phyloP scores from a whole-genome alignment of 2,888 invertebrate species.

The Drosophila neonasuta region DNA sequence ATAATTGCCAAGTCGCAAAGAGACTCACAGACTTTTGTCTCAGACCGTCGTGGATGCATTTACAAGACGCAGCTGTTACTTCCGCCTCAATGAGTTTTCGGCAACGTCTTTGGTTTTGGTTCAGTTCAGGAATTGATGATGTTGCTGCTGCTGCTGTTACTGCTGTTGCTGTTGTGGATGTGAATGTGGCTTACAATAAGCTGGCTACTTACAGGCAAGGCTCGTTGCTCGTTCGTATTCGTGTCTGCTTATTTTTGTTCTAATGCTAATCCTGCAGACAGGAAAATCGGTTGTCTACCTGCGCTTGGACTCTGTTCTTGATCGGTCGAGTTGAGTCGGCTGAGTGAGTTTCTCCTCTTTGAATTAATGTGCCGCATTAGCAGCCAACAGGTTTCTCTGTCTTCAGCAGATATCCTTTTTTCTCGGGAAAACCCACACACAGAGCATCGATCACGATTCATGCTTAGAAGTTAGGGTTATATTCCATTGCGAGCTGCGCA shows the following conservation, averaged over 20 bases:
- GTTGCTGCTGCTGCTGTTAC: conserved; percentile 1
- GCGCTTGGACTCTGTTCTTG: conserved; percentile 34
- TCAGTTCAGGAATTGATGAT: conserved; percentile 10
- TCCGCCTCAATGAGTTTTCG: conserved; percentile 57
- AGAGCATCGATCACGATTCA: conserved; percentile 10
- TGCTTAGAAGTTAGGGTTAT: conserved; percentile 11
- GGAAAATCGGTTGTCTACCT: conserved; percentile 54
- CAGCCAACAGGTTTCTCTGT: conserved; percentile 60
- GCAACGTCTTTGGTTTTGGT: conserved; percentile 8
- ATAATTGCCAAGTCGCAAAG: conserved; percentile 57
- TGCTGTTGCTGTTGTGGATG: conserved; percentile 12
- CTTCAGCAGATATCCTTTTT: conserved; percentile 42
- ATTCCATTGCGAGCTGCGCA: conserved; percentile 39
- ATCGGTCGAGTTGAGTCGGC: conserved; percentile 45
- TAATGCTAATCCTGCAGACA: conserved; percentile 64
- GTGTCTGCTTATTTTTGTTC: conserved; percentile 31
- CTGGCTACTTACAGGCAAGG: conserved; percentile 49
- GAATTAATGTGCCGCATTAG: conserved; percentile 71
- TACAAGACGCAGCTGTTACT: conserved; percentile 72
- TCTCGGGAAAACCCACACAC: conserved; percentile 40
- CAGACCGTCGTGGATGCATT: conserved; percentile 37
- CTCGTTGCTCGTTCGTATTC: conserved; percentile 21
- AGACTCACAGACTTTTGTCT: conserved; percentile 35
- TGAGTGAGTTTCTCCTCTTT: conserved; percentile 52
- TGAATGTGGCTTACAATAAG: conserved; percentile 48